Percentiles rank a stretch among this genome's conserved stretches.
Conservation (phyloP, 2,797 vertebrate genomes). For the Sandelia bainsii region DNA sequence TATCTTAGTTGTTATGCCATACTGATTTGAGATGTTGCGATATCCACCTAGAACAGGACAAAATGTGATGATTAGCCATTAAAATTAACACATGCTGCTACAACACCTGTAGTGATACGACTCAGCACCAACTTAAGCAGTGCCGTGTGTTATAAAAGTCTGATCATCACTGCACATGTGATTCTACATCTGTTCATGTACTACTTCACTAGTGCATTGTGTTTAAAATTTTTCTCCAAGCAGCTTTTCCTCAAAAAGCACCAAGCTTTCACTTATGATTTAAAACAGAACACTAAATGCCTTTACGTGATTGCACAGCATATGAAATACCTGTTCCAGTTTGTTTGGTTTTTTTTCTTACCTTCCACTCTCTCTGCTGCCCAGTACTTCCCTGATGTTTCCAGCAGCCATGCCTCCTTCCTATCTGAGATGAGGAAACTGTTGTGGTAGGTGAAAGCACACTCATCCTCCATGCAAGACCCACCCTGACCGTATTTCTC, state of each 20-base stretch:
- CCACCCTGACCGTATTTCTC: constrained; percentile 94
- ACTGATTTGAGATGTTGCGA: constrained; percentile 94
- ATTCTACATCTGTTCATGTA: neutral
- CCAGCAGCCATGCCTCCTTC: constrained; percentile 95
- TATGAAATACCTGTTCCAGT: neutral
- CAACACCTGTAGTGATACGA: neutral
- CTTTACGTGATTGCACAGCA: neutral
- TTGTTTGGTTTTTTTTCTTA: constrained; percentile 72
- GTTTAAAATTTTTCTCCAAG: too few relatives aligned
- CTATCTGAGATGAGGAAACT: constrained; percentile 96
- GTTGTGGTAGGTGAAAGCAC: constrained; percentile 94
- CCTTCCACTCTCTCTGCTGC: constrained; percentile 95
- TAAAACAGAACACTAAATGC: too few relatives aligned
- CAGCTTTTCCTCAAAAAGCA: too few relatives aligned
- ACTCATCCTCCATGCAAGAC: constrained; percentile 91
- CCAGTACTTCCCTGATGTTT: constrained; percentile 94
- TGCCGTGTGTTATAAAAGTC: constrained; percentile 1
- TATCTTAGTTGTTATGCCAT: constrained; percentile 94
- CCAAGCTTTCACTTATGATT: too few relatives aligned
- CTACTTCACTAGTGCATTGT: too few relatives aligned
- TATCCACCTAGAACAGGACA: constrained; percentile 81
- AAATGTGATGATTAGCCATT: constrained; percentile 4
- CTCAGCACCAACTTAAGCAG: neutral
- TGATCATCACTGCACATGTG: neutral
- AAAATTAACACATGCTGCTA: neutral